Conservation (phyloP, 2,888 invertebrate genomes). For the Cryptocephalus primarius region DNA sequence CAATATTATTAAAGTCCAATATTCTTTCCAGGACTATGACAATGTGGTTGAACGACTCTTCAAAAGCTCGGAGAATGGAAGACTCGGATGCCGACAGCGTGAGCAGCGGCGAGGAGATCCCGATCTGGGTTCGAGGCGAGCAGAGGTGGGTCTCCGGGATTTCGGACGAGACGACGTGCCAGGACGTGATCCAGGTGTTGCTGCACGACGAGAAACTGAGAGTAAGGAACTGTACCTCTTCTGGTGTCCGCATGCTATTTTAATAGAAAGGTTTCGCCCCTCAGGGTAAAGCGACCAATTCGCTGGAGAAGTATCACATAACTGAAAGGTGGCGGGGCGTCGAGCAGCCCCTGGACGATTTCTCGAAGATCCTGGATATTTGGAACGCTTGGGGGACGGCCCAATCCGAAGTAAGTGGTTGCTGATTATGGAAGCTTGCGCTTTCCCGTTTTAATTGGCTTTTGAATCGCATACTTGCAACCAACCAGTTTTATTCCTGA, state of each 20-base stretch:
- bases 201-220: constrained; percentile 43
- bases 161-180: constrained; percentile 63
- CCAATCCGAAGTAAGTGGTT: constrained; percentile 49
- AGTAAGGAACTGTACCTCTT: constrained; percentile 20
- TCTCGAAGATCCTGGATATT: constrained; percentile 64
- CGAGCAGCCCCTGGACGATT: constrained; percentile 58
- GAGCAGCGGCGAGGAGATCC: constrained; percentile 52
- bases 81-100: constrained; percentile 27
- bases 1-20: not conserved
- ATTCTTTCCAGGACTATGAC: constrained; percentile 11
- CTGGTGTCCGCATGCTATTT: not conserved
- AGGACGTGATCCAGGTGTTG: constrained; percentile 64
- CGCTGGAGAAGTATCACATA: constrained; percentile 49
- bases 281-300: constrained; percentile 32
- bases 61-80: constrained; percentile 16
- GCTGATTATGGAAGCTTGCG: not conserved
- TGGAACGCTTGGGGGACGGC: constrained; percentile 72
- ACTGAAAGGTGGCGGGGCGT: constrained; percentile 71
- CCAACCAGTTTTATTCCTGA: not conserved
- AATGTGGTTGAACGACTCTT: constrained; percentile 29
- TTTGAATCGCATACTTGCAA: not conserved
- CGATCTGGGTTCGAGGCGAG: constrained; percentile 65
- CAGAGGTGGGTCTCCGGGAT: constrained; percentile 74
- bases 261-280: constrained; percentile 8
- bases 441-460: no score